Evolutionary conservation across 2,797 vertebrate genomes (phyloP), one percentile per base, ranked within the genome.

Genomic region (Austrolebias charrua): DNA sequence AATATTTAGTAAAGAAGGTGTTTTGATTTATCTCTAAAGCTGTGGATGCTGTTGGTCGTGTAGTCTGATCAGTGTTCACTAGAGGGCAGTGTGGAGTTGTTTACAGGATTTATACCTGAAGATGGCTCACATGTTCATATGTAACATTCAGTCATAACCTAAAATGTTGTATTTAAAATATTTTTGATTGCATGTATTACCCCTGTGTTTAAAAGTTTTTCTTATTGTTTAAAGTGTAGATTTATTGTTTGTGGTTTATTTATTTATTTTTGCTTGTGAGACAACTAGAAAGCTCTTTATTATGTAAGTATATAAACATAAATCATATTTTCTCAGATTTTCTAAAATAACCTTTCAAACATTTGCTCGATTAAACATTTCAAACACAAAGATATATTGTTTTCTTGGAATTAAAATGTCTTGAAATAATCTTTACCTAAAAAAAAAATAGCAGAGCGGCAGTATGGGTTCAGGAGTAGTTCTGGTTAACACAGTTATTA

Each of bases 1-100:
- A 84, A 73, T 13, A n/a, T 55, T 52, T 79, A 31, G 24, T 69
- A 18, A 31, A 44, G 10, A 61, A 35, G 54, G 35, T 51, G 1
- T 67, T 20, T 46, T n/a, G 0, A 63, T 77, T 83, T 38, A 35
- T 9, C 53, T 43, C 55, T 54, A 0, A 56, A 67, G 68, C 90
- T 86, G 28, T 77, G 89, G 89, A 73, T 86, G 87, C 38, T 12
- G 38, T 40, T 10, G 38, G 38, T 40, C 38, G 20, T 46, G 29
- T 35, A 59, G 19, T 44, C 5, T 31, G 18, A 13, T 59, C 24
- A 61, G 44, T 45, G 11, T 62, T 64, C 57, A 79, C 49, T 45
- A 66, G 69, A 79, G 62, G 56, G 46, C 68, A 76, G 28, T 10
- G 3, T 76, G 24, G 50, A 70, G 60, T 46, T 45, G 28, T 6